Evolutionary conservation across 2,888 invertebrate species (phyloP), one percentile per base, ranked within the genome.

Genomic region (Laspeyria flexula): DNA sequence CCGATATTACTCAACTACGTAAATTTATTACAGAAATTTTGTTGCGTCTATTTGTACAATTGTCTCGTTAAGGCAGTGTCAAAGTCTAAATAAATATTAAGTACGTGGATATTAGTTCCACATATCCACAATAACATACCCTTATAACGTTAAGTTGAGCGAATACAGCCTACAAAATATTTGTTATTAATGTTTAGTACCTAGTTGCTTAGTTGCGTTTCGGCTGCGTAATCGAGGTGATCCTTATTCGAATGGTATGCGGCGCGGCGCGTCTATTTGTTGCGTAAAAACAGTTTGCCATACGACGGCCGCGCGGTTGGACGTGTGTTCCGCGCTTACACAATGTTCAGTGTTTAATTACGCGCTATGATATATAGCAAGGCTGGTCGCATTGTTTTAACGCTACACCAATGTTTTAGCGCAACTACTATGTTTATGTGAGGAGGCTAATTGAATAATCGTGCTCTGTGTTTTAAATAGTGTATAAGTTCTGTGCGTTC

Each of bases 191-290:
- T 74, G 75, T 82, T 83, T 83, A 69, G 64, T 73, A n/a, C n/a
- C n/a, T n/a, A n/a, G n/a, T n/a, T n/a, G n/a, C n/a, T n/a, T n/a
- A 73, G 83, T 79, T 77, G 78, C 65, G 77, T 80, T 83, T 82
- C 64, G 79, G 77, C 81, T 79, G 74, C 77, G 86, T 87, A 85
- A 86, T 86, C 83, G 86, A 84, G 85, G 86, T 81, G 87, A 85
- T 88, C 87, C 88, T 87, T 88, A 81, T 83, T 85, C 82, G 81
- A 82, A 79, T 86, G 85, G 89, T 85, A 88, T 88, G 86, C 85
- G 78, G 82, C 66, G 75, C 67, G 68, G 71, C 77, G 75, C 77
- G 77, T 82, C 77, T 74, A 75, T 78, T 78, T 66, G 79, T 83
- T 81, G 83, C 81, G 80, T 84, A 81, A 82, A 25, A 82, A 68